Evolutionary conservation across 2,113 vertebrate species (phyloP).

Genomic region (Pseudorhombus dupliciocellatus): DNA sequence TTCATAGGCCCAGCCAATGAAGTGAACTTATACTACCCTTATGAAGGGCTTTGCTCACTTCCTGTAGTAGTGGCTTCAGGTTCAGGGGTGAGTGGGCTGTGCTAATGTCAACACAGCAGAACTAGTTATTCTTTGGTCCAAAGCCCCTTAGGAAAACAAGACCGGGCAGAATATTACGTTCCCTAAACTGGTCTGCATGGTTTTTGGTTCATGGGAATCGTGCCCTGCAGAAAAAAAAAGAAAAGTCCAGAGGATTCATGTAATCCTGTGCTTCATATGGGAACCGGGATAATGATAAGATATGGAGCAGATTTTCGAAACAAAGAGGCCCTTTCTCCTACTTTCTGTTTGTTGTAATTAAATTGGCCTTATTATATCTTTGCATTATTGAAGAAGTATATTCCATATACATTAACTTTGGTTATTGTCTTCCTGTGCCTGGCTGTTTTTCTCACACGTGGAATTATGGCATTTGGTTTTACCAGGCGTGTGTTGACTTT

Average conservation of each 20-base stretch:
- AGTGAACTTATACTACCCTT: conserved; percentile 64
- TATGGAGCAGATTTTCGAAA: conserved; percentile 38
- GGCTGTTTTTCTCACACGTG: conserved; percentile 11
- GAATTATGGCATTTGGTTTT: background rate
- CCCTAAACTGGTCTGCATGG: conserved; percentile 45
- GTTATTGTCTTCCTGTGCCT: conserved; percentile 5
- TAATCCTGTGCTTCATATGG: conserved; percentile 59
- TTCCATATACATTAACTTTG: conserved; percentile 5
- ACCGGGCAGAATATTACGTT: conserved; percentile 65
- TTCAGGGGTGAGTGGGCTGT: conserved; percentile 67
- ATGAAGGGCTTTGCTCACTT: conserved; percentile 72
- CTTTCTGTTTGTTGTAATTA: conserved; percentile 27
- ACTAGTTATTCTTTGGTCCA: conserved; percentile 55
- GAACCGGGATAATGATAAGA: conserved; percentile 36
- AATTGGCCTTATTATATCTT: conserved; percentile 31
- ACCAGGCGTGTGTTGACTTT: conserved; percentile 18
- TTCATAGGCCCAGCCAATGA: conserved; percentile 39
- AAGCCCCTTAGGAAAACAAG: conserved; percentile 67
- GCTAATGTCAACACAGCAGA: conserved; percentile 64
- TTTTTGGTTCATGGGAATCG: conserved; percentile 66
- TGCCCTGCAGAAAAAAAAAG: conserved; percentile 44
- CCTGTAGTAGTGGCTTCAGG: conserved; percentile 69
- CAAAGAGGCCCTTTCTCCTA: conserved; percentile 15
- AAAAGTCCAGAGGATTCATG: conserved; percentile 48
- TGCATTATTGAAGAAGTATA: conserved; percentile 24